Conservation (phyloP, 2,113 vertebrate genomes). For the Tragelaphus scriptus region DNA sequence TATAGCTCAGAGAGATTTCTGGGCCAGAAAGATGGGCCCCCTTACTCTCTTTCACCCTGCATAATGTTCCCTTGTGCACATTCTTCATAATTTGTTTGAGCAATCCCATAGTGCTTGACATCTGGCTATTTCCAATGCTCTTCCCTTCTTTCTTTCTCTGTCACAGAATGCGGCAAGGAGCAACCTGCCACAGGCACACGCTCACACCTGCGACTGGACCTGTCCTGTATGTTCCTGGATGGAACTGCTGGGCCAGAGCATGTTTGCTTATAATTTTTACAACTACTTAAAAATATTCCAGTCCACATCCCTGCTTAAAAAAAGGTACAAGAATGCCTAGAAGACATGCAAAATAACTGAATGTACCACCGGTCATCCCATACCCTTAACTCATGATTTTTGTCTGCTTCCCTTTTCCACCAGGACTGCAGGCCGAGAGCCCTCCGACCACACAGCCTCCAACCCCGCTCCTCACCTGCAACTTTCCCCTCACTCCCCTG, state of each 20-base stretch:
- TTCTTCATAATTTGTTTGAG: background rate
- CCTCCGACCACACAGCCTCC: background rate
- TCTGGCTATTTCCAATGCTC: background rate
- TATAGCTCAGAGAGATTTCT: background rate
- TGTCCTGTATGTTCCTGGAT: background rate
- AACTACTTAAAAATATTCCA: background rate
- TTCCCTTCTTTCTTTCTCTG: background rate
- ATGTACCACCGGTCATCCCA: background rate
- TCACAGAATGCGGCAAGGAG: background rate
- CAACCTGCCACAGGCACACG: too few species aligned
- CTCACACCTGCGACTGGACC: background rate
- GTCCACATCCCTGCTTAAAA: background rate
- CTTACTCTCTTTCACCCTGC: too few species aligned
- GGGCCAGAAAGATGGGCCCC: background rate
- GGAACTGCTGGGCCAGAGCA: background rate
- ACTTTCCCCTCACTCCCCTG: background rate
- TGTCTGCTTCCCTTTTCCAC: background rate
- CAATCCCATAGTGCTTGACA: background rate
- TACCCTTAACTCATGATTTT: background rate
- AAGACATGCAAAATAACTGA: background rate
- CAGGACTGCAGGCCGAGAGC: background rate
- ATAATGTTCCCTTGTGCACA: fast-evolving
- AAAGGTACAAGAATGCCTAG: background rate
- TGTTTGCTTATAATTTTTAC: too few species aligned
- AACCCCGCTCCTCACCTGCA: fast-evolving